Percentiles rank a stretch among this genome's conserved stretches.
Conservation (phyloP, 2,797 vertebrate genomes). For the Melanotaenia trifasciata region DNA sequence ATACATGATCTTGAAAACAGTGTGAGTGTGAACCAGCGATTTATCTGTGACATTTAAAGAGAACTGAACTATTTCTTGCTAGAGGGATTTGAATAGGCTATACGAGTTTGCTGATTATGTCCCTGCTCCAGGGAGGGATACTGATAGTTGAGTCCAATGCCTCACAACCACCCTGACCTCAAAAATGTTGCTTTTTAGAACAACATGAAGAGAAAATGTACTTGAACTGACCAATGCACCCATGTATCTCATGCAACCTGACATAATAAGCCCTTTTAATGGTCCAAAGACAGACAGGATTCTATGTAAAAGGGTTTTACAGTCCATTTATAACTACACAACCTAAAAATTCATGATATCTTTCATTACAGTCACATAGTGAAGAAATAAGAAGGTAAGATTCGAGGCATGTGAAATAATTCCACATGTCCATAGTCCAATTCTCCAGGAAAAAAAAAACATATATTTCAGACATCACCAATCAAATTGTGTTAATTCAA, state of each 20-base stretch:
- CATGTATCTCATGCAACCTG: not conserved
- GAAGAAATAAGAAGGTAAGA: not conserved
- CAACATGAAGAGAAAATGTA: not conserved
- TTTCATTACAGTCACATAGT: not conserved
- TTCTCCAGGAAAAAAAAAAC: not conserved
- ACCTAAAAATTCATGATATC: not conserved
- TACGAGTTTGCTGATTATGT: not conserved
- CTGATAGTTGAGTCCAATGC: not conserved
- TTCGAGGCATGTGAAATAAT: not conserved
- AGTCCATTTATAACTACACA: not conserved
- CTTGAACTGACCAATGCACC: not conserved
- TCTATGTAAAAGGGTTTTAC: no score
- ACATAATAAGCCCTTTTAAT: not conserved
- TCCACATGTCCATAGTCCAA: not conserved
- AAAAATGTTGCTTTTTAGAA: not conserved
- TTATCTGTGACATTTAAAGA: not conserved
- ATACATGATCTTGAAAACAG: not conserved
- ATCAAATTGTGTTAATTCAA: no score
- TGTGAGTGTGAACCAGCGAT: not conserved
- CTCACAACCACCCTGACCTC: not conserved
- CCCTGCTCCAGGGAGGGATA: not conserved
- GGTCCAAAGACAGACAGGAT: no score
- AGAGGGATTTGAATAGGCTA: not conserved
- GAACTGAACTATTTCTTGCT: not conserved
- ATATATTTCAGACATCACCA: no score